Percentiles rank a stretch among this genome's conserved stretches.
Conservation (phyloP, 2,113 vertebrate genomes). For the Aix galericulata region DNA sequence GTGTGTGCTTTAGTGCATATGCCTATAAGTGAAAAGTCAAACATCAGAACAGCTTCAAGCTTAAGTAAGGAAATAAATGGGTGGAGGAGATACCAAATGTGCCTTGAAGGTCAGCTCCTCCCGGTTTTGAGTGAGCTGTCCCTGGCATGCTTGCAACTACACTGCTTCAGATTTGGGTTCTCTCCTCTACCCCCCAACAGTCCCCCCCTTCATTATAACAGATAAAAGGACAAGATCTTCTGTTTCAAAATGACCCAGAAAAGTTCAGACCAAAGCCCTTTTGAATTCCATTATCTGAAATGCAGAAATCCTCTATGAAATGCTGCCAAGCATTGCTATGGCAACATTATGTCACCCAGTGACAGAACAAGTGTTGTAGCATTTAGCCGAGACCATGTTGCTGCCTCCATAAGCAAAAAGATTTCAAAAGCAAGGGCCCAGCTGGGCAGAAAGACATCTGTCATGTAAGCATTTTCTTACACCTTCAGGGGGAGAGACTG, state of each 20-base stretch:
- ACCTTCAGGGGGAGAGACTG: background rate
- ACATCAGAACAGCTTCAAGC: background rate
- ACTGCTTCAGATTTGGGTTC: background rate
- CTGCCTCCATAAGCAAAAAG: constrained; percentile 8
- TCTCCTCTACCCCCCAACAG: no score
- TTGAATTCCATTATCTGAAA: constrained; percentile 36
- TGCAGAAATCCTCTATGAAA: constrained; percentile 37
- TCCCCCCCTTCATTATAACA: background rate
- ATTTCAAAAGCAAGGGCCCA: background rate
- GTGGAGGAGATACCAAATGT: background rate
- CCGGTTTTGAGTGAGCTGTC: background rate
- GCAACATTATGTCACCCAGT: constrained; percentile 13
- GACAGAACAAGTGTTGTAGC: background rate
- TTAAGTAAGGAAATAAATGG: background rate
- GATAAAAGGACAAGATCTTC: constrained; percentile 6
- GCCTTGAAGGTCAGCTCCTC: background rate
- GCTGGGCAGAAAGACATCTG: background rate
- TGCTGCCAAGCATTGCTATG: constrained; percentile 32
- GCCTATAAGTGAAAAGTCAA: background rate
- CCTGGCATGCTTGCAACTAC: background rate
- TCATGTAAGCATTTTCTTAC: constrained; percentile 7
- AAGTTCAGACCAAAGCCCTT: constrained; percentile 46
- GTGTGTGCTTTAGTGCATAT: background rate
- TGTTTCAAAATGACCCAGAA: constrained; percentile 40
- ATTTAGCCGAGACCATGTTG: constrained; percentile 1